Evolutionary conservation across 2,797 vertebrate genomes (phyloP), one percentile per base, ranked within the genome.

Genomic region (Phataginus tricuspis): DNA sequence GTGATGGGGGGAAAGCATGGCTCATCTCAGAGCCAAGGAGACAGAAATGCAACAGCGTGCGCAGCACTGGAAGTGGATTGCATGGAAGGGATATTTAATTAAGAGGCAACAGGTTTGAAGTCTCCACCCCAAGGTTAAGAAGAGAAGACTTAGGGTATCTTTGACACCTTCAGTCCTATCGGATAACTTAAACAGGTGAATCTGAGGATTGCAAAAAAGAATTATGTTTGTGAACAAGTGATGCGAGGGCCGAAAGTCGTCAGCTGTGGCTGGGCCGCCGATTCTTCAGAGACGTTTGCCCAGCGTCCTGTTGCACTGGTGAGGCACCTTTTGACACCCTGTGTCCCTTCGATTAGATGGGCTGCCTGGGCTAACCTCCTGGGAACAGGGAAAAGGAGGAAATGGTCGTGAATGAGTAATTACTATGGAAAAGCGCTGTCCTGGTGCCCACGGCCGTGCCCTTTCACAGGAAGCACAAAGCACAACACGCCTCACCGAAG

Each of bases 1-100:
- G 18, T 0, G 2, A 3, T 1, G 4, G 4, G 51, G 9, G 25
- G 31, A 10, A 53, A 14, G 18, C 63, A 1, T 14, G 1, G 13
- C 9, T 15, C 42, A 3, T 1, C 29, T 69, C 77, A 10, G 4
- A 49, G 55, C 2, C 59, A 9, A 4, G 37, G 51, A 14, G 9
- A 19, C 25, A 2, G 49, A 49, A 13, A 45, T 10, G n/a, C 21
- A 31, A 0, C 3, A 7, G 15, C 4, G 1, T 3, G 12, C 14
- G 34, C 55, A 23, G 13, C 4, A 12, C 42, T 18, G 6, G 2
- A 14, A 2, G 12, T 1, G 16, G 21, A 27, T 4, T 6, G 13
- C 5, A 0, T 0, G 11, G 39, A 31, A 66, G 11, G 7, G 37
- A 59, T 2, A 21, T 37, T 21, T 59, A 4, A n/a, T 45, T 16